Evolutionary conservation across 2,888 invertebrate genomes (phyloP), one percentile per base, ranked within the genome.

Genomic region (Ormyrus labotus): DNA sequence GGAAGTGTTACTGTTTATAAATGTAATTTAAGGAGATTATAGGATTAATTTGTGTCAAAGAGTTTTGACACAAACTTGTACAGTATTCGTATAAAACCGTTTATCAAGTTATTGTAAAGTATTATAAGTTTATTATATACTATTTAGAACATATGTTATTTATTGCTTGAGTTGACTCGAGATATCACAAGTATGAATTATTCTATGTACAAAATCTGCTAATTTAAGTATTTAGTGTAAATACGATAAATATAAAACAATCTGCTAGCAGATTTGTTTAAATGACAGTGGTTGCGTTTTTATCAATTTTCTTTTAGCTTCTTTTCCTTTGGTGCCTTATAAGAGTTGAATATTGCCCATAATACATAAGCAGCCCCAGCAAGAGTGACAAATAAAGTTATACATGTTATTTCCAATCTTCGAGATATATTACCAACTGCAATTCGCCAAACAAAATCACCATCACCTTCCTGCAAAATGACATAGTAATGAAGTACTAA

Each of bases 341-440:
- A 77, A 67, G 81, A 82, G 9, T 78, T 72, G 83, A 83, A 84
- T 60, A 89, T 82, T 11, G 84, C 78, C 82, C 67, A 83, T 1
- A 87, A 79, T 58, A 88, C 82, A 11, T 85, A 85, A n/a, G 86
- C 50, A 19, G 89, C 86, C 45, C 88, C 88, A 6, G 86, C 11
- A 51, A 84, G 61, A 7, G 88, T 87, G 7, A 84, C 80, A 6
- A 87, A 51, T 72, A 89, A 78, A 5, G 90, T 90, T 3, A 84
- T 77, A 50, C 81, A 85, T 19, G 85, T 85, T 6, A 90, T 84
- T 48, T 81, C 13, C 10, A 80, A 70, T 13, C 81, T 81, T 60
- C 85, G 74, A 7, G 83, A 83, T 10, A 82, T 78, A 61, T 89
- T 82, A n/a, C 90, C 90, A 13, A 90, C 84, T 4, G 90, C 88